phyloP scores from a whole-genome alignment of 2,797 vertebrate species.

The Paratrypauchen microcephalus region DNA sequence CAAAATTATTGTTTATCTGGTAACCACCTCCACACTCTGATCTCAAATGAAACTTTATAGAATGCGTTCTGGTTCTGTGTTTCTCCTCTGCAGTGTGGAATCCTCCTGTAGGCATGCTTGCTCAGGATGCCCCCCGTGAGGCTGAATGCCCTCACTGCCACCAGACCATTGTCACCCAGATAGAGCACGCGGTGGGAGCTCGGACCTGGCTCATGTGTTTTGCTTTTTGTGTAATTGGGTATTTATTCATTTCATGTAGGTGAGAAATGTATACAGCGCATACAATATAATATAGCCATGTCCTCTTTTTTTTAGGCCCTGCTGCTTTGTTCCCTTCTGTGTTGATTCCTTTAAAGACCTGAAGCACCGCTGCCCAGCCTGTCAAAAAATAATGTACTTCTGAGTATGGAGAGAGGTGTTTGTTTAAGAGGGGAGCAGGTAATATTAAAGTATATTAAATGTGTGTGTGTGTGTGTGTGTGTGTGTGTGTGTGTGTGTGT shows the following conservation, averaged over 20 bases:
- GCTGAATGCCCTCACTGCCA: constrained; percentile 1
- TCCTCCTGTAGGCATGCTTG: neutral
- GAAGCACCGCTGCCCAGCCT: constrained; percentile 70
- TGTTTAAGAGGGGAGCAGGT: no score
- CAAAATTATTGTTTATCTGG: no score
- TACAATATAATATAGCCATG: neutral
- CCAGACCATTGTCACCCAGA: no score
- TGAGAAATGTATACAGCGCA: neutral
- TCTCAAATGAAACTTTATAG: no score
- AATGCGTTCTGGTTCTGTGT: neutral
- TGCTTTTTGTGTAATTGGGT: neutral
- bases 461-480: no score
- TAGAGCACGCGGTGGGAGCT: no score
- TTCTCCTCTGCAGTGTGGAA: neutral
- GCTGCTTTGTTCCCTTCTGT: constrained; percentile 65
- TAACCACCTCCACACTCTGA: no score
- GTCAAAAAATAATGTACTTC: constrained; percentile 36
- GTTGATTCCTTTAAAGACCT: constrained; percentile 75
- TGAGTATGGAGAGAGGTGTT: no score
- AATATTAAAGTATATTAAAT: no score
- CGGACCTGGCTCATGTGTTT: no score
- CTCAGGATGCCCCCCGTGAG: neutral
- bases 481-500: no score
- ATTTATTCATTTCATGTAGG: neutral
- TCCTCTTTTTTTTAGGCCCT: neutral